A percentile compares a stretch with the other conserved stretches of the same genome.
Conservation (phyloP, 2,888 invertebrate genomes). For the Drosophila longiperda region DNA sequence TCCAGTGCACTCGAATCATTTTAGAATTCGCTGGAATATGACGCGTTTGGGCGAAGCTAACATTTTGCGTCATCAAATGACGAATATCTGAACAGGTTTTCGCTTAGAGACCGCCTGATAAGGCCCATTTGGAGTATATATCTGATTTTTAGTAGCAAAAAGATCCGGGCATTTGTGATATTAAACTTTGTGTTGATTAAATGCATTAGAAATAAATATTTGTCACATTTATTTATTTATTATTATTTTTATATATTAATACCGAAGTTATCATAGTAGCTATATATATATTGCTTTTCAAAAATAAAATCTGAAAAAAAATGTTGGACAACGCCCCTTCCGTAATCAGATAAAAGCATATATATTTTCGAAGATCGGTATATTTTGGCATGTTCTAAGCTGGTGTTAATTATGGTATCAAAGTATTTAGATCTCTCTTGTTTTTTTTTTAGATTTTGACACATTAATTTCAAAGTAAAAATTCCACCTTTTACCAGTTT, state of each 20-base stretch:
- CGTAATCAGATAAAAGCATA: too few species aligned
- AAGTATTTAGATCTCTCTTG: too few species aligned
- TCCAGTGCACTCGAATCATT: not conserved
- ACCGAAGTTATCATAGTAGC: too few species aligned
- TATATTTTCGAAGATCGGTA: too few species aligned
- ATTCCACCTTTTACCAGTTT: not conserved
- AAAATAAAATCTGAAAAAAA: too few species aligned
- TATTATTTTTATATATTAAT: not conserved
- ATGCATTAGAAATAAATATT: not conserved
- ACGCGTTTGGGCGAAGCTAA: constrained; percentile 10
- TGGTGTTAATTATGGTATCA: too few species aligned
- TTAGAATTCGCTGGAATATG: constrained; percentile 5
- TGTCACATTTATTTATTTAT: not conserved
- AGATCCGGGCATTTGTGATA: not conserved
- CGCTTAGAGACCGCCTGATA: constrained; percentile 10
- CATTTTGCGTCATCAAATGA: constrained; percentile 48
- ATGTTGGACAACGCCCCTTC: too few species aligned
- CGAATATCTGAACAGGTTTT: not conserved
- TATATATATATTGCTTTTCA: too few species aligned
- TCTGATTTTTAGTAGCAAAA: not conserved
- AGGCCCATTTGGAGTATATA: not conserved
- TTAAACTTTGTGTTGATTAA: not conserved
- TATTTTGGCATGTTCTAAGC: too few species aligned
- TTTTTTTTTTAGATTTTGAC: not conserved
- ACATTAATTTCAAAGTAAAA: not conserved